Percentiles rank a stretch among this genome's conserved stretches.
Conservation (phyloP, 2,888 invertebrate genomes). For the Esperia sulphurella region DNA sequence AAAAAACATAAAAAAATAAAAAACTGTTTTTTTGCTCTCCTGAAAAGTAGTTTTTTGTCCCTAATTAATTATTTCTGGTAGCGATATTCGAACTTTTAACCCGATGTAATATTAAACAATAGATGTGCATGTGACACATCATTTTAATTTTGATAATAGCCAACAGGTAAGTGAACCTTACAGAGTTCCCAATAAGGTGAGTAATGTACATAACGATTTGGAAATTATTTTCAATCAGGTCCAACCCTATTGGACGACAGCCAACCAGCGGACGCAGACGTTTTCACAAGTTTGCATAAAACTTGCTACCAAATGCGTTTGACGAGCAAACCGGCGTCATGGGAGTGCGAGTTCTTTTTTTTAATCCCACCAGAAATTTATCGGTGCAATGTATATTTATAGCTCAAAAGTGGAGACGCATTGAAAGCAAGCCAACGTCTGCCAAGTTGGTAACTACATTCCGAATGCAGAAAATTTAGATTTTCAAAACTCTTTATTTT, state of each 20-base stretch:
- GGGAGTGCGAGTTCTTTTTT: constrained; percentile 34
- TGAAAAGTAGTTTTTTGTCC: too few relatives aligned
- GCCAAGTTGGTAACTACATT: constrained; percentile 42
- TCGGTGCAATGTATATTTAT: constrained; percentile 49
- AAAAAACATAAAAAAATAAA: too few relatives aligned
- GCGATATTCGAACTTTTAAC: too few relatives aligned
- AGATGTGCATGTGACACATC: too few relatives aligned
- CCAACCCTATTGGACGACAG: constrained; percentile 41
- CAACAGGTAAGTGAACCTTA: background rate
- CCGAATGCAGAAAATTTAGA: constrained; percentile 32
- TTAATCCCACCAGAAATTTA: constrained; percentile 41
- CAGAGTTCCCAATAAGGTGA: background rate
- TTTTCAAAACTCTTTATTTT: constrained; percentile 30
- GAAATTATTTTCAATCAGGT: constrained; percentile 24
- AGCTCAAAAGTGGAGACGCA: constrained; percentile 31
- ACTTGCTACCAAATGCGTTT: constrained; percentile 50
- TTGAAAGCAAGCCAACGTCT: constrained; percentile 45
- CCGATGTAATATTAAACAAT: too few relatives aligned
- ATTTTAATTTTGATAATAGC: too few relatives aligned
- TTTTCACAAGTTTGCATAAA: constrained; percentile 52
- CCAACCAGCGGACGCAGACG: constrained; percentile 54
- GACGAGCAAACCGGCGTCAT: constrained; percentile 48
- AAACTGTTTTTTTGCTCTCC: too few relatives aligned
- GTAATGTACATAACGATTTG: background rate
- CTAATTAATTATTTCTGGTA: too few relatives aligned